A percentile compares a stretch with the other conserved stretches of the same genome.
Conservation (phyloP, 2,888 invertebrate species). For the Agonopterix alstromeriana region DNA sequence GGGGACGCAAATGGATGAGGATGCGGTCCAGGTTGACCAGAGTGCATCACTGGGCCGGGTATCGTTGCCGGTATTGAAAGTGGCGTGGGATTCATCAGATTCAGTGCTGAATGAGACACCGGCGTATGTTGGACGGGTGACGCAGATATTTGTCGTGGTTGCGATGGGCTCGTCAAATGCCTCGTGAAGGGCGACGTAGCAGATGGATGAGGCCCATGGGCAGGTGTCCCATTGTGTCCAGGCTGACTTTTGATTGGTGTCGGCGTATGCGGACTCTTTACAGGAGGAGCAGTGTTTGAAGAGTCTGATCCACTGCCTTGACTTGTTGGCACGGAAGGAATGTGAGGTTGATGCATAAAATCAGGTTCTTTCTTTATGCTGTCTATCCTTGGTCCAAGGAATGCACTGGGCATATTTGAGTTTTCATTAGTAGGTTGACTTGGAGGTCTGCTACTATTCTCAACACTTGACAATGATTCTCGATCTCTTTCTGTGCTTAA, state of each 20-base stretch:
- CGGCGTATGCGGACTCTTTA: constrained; percentile 72
- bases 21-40: constrained; percentile 83
- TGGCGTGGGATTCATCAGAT: constrained; percentile 77
- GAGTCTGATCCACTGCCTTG: constrained; percentile 61
- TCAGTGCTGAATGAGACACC: constrained; percentile 78
- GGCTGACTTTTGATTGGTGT: constrained; percentile 72
- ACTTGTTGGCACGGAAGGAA: constrained; percentile 71
- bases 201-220: constrained; percentile 55
- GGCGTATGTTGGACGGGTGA: constrained; percentile 67
- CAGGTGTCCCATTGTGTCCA: constrained; percentile 52
- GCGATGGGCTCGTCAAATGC: constrained; percentile 68
- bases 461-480: constrained; percentile 65
- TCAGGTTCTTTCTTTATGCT: constrained; percentile 87
- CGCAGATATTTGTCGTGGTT: constrained; percentile 66
- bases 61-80: constrained; percentile 79
- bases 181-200: constrained; percentile 70
- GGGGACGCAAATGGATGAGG: constrained; percentile 81
- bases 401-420: constrained; percentile 68
- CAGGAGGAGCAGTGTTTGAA: constrained; percentile 71
- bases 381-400: constrained; percentile 81
- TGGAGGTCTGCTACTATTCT: constrained; percentile 65
- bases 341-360: constrained; percentile 66
- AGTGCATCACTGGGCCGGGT: constrained; percentile 83
- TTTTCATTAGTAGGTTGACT: constrained; percentile 68
- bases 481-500: constrained; percentile 67